Evolutionary conservation across 2,888 invertebrate species (phyloP), one percentile per base, ranked within the genome.

Genomic region (Minunthozetes semirufus): DNA sequence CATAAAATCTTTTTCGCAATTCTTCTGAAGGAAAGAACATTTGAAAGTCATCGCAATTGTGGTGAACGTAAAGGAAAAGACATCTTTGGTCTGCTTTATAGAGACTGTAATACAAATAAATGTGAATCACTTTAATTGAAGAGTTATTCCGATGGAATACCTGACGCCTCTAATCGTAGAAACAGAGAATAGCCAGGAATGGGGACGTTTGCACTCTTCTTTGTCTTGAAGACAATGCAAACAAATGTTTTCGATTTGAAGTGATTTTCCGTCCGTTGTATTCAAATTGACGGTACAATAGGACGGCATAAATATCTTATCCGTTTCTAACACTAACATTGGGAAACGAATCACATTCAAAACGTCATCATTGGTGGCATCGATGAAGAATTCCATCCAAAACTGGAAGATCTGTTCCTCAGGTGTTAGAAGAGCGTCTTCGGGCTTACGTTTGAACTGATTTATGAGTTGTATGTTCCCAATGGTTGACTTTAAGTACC

Each of bases 31-130:
- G 95, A 80, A 99, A 90, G 84, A 91, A 96, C 84, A 99, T 94
- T 88, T 98, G 97, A 85, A 99, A 99, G 84, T 98, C 97, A 81
- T 97, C 96, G 0, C 96, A 96, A 83, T 98, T 97, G 83, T 96
- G 93, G 83, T 94, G 92, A 48, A 99, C 98, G 83, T 99, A 99
- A 0, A 99, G 86, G 83, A 97, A 97, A 15, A 98, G 87, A 78
- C 96, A 96, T 22, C 97, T 87, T 81, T 95, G 93, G 83, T 99
- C 98, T 59, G 96, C 88, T 84, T 96, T 97, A 84, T 96, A 98
- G 77, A 95, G 86, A 85, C 95, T 94, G 83, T 11, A 42, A 42
- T 22, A n/a, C n/a, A 46, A 71, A 38, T 46, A 33, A 8, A 50
- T 25, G 46, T n/a, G 42, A 42, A 42, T 42, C 9, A 42, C 11